These are phyloP conservation scores for Holotrichia oblita DNA, from an alignment of 1,140 invertebrate genomes.

Conservation along the genomic window DNA sequence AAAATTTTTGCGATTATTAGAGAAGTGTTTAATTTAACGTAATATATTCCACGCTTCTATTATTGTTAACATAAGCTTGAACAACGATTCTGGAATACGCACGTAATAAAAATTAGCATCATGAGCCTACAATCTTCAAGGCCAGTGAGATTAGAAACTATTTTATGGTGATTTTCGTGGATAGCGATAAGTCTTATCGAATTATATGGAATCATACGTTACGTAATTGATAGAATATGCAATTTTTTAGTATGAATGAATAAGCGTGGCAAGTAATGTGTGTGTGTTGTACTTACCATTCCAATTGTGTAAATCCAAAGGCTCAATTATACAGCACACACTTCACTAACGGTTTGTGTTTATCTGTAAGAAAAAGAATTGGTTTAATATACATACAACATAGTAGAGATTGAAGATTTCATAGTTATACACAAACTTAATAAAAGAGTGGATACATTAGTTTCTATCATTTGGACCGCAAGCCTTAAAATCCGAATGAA, in stretches of 20 bases:
- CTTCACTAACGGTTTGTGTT: neutral
- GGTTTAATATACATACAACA: too few relatives aligned
- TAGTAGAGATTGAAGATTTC: too few relatives aligned
- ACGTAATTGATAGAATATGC: neutral
- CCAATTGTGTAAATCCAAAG: neutral
- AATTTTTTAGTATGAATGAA: neutral
- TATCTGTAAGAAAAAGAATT: constrained; percentile 10
- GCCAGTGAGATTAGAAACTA: neutral
- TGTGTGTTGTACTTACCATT: constrained; percentile 23
- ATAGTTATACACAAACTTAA: too few relatives aligned
- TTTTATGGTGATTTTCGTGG: neutral
- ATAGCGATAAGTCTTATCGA: neutral
- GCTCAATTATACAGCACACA: neutral
- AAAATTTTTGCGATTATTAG: too few relatives aligned
- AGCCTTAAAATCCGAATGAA: too few relatives aligned
- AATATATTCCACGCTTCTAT: neutral
- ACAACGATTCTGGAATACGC: neutral
- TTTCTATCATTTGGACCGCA: too few relatives aligned
- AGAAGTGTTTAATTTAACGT: neutral
- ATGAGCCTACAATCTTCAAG: neutral
- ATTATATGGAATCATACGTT: neutral
- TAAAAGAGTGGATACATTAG: too few relatives aligned
- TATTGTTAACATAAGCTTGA: neutral
- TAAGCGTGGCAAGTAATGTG: neutral
- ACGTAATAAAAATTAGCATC: neutral